Conservation (phyloP, 2,797 vertebrate species). For the Thunnus albacares region DNA sequence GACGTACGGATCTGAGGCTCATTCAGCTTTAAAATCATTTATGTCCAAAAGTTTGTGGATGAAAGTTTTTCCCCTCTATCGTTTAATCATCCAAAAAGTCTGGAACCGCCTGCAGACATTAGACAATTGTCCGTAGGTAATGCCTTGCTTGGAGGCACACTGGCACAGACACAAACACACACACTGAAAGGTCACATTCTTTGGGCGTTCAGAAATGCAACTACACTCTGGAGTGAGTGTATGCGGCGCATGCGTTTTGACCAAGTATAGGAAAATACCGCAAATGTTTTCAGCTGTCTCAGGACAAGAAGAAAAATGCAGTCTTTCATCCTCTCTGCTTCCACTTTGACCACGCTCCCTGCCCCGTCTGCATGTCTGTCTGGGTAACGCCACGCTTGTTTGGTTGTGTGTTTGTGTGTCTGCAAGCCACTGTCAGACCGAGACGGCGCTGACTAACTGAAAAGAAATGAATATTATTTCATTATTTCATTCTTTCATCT, state of each 20-base stretch:
- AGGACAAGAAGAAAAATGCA: constrained; percentile 75
- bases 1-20: background rate
- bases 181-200: constrained; percentile 64
- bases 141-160: constrained; percentile 55
- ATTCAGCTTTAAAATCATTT: background rate
- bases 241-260: constrained; percentile 42
- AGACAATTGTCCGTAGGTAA: constrained; percentile 9
- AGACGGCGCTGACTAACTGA: constrained; percentile 32
- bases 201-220: constrained; percentile 34
- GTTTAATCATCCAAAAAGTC: background rate
- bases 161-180: constrained; percentile 26
- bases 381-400: constrained; percentile 24
- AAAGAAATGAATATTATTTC: constrained; percentile 59
- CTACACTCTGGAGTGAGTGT: constrained; percentile 37
- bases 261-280: constrained; percentile 72
- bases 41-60: background rate
- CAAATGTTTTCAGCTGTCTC: constrained; percentile 71
- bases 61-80: background rate
- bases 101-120: background rate
- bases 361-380: constrained; percentile 41
- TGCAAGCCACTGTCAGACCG: constrained; percentile 11
- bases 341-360: constrained; percentile 60
- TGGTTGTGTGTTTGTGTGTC: background rate
- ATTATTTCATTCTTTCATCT: constrained; percentile 48
- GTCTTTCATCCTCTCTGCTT: constrained; percentile 74